Evolutionary conservation across 30 jellyfish, hydroid and myxozoan species (phyloP).

Genomic region (Turritopsis rubra): DNA sequence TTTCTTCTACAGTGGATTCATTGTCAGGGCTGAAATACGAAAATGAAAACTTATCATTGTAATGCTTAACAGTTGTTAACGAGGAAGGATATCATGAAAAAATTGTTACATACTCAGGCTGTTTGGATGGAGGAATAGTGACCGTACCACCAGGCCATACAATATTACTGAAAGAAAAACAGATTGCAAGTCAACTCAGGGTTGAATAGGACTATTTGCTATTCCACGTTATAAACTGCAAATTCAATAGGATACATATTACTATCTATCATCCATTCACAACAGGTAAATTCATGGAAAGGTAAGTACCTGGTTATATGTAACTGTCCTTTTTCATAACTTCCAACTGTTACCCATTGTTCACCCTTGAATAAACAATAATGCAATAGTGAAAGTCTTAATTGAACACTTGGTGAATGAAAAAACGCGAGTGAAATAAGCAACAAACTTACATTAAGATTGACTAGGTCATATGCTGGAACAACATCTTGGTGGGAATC

Average conservation of each 20-base stretch:
- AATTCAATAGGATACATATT: too few relatives aligned
- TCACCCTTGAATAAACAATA: slow-evolving; percentile 52
- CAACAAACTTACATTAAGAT: slow-evolving; percentile 59
- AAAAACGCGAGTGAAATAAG: not conserved
- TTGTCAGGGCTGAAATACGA: not conserved
- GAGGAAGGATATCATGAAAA: not conserved
- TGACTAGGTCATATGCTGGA: slow-evolving; percentile 62
- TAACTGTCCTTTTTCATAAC: slow-evolving; percentile 46
- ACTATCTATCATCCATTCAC: too few relatives aligned
- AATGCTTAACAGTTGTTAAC: not conserved
- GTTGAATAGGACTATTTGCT: too few relatives aligned
- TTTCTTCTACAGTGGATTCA: not conserved
- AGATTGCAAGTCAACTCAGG: not conserved
- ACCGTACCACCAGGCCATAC: slow-evolving; percentile 96
- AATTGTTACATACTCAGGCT: not conserved
- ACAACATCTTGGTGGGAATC: slow-evolving; percentile 60
- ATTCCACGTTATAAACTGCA: too few relatives aligned
- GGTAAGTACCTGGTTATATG: slow-evolving; percentile 50
- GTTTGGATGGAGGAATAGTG: slow-evolving; percentile 74
- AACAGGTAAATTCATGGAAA: not conserved
- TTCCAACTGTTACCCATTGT: slow-evolving; percentile 81
- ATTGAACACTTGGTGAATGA: not conserved
- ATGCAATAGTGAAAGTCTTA: not conserved
- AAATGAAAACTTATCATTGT: not conserved
- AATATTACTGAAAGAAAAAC: slow-evolving; percentile 34